Evolutionary conservation across 2,797 vertebrate genomes (phyloP).

Genomic region (Fringilla coelebs): DNA sequence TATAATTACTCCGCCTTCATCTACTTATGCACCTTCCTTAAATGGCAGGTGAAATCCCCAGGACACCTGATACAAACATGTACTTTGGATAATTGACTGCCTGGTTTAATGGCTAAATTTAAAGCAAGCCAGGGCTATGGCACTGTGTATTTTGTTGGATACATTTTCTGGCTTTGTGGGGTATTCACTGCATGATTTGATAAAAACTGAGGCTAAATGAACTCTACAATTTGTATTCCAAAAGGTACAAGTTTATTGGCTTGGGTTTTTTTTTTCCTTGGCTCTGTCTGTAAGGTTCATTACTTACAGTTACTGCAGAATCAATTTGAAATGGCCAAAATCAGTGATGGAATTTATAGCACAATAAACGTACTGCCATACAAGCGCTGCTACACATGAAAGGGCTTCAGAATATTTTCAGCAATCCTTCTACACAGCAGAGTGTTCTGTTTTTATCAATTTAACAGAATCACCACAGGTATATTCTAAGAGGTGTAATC

Average conservation of each 20-base stretch:
- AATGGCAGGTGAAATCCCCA: conserved; percentile 9
- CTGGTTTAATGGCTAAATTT: conserved; percentile 29
- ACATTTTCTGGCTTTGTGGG: conserved; percentile 50
- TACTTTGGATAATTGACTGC: background rate
- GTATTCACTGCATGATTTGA: conserved; percentile 62
- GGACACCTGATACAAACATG: background rate
- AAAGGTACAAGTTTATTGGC: conserved; percentile 60
- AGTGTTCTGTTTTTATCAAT: conserved; percentile 66
- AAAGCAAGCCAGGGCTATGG: background rate
- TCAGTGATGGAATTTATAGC: conserved; percentile 78
- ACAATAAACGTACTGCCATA: conserved; percentile 68
- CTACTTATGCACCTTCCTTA: background rate
- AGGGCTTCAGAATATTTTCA: conserved; percentile 60
- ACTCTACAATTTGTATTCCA: conserved; percentile 69
- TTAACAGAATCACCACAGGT: conserved; percentile 70
- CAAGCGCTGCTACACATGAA: conserved; percentile 72
- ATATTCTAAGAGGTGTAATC: conserved; percentile 73
- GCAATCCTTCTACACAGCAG: conserved; percentile 57
- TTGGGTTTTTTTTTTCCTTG: background rate
- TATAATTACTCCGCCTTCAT: background rate
- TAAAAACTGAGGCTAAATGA: conserved; percentile 70
- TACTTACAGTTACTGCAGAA: conserved; percentile 79
- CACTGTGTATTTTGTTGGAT: conserved; percentile 12
- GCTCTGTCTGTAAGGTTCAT: conserved; percentile 71
- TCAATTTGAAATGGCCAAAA: conserved; percentile 77